Conservation (phyloP, 2,888 invertebrate genomes). For the Hedya salicella region DNA sequence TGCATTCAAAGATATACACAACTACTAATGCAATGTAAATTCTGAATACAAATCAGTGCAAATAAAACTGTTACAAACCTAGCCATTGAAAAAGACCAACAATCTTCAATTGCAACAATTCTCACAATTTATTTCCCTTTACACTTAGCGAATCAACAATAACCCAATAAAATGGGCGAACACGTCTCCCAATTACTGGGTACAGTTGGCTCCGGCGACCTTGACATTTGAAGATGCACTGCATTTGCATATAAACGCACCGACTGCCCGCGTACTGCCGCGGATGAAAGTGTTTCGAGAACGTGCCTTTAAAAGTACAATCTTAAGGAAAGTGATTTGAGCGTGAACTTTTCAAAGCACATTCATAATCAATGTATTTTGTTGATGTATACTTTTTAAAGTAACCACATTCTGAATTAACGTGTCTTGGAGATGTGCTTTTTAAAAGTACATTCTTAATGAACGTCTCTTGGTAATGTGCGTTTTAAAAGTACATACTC, state of each 20-base stretch:
- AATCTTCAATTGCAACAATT: constrained; percentile 1
- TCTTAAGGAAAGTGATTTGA: background rate
- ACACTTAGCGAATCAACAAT: constrained; percentile 18
- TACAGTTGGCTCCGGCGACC: constrained; percentile 64
- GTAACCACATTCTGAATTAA: too few relatives aligned
- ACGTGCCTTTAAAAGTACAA: background rate
- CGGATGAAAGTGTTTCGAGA: constrained; percentile 26
- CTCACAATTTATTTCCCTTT: constrained; percentile 13
- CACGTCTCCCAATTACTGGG: constrained; percentile 43
- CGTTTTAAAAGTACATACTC: too few relatives aligned
- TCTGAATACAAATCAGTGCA: background rate
- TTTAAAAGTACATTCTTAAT: too few relatives aligned
- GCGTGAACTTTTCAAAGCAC: too few relatives aligned
- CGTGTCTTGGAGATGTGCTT: too few relatives aligned
- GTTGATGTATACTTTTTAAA: too few relatives aligned
- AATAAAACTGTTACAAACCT: background rate
- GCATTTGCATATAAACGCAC: constrained; percentile 78
- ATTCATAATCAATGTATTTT: too few relatives aligned
- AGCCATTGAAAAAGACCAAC: background rate
- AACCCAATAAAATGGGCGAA: constrained; percentile 15
- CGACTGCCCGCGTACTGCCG: constrained; percentile 45
- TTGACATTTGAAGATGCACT: constrained; percentile 79
- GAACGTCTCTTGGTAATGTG: too few relatives aligned
- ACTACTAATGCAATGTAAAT: background rate
- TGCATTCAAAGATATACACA: too few relatives aligned